These are phyloP conservation scores for Thereva unica DNA, from an alignment of 2,888 invertebrate species.

Conservation along the genomic window DNA sequence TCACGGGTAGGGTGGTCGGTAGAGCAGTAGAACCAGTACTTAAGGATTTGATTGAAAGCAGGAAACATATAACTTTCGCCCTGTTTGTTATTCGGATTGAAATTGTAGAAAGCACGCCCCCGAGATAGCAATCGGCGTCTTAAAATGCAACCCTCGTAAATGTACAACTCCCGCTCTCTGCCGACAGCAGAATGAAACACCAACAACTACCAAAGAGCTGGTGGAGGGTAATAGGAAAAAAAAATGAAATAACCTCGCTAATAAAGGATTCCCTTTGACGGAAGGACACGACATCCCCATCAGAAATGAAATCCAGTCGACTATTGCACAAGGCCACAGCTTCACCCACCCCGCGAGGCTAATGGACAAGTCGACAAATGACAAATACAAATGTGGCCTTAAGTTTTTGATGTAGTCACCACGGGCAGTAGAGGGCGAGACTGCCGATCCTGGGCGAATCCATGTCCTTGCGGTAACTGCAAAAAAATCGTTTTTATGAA, in stretches of 20 bases:
- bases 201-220: background rate
- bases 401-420: slow-evolving; percentile 24
- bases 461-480: background rate
- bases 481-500: slow-evolving; percentile 35
- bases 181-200: background rate
- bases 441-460: background rate
- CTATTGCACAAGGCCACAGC: background rate
- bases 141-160: slow-evolving; percentile 31
- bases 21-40: slow-evolving; percentile 1
- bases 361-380: slow-evolving; percentile 35
- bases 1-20: background rate
- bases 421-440: slow-evolving; percentile 17
- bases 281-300: background rate
- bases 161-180: background rate
- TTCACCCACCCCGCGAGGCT: slow-evolving; percentile 12
- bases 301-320: too few relatives aligned
- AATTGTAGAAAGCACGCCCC: slow-evolving; percentile 14
- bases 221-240: slow-evolving; percentile 5
- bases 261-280: slow-evolving; percentile 33
- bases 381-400: slow-evolving; percentile 38
- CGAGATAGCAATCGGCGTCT: slow-evolving; percentile 11
- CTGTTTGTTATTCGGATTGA: slow-evolving; percentile 22
- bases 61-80: slow-evolving; percentile 39
- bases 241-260: slow-evolving; percentile 30
- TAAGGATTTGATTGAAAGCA: slow-evolving; percentile 39